Evolutionary conservation across 1,140 invertebrate species (phyloP).

Genomic region (Drosophila nasuta): DNA sequence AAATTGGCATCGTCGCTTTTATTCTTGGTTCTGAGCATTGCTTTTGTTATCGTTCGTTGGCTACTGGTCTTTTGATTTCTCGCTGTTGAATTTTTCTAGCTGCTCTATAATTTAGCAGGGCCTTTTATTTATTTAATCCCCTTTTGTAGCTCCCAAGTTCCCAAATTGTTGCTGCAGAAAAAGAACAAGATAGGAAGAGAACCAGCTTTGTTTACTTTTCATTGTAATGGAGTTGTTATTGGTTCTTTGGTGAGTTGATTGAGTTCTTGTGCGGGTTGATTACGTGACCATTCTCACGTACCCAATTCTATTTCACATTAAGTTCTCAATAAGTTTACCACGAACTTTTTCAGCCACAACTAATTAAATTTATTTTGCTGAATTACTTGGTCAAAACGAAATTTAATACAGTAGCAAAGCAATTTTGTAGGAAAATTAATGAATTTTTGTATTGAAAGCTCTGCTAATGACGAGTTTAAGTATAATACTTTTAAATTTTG

Average conservation of each 20-base stretch:
- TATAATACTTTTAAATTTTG: too few relatives aligned
- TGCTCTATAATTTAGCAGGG: slow-evolving; percentile 56
- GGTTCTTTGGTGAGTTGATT: slow-evolving; percentile 16
- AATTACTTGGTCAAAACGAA: neutral
- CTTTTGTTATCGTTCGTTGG: slow-evolving; percentile 42
- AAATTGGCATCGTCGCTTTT: slow-evolving; percentile 68
- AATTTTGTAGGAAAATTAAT: neutral
- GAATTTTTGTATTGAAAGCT: too few relatives aligned
- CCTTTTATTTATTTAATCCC: slow-evolving; percentile 75
- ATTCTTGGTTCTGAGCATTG: slow-evolving; percentile 24
- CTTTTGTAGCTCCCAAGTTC: slow-evolving; percentile 50
- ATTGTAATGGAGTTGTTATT: slow-evolving; percentile 27
- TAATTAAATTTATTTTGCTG: neutral
- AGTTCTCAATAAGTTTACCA: neutral
- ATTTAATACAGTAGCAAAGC: neutral
- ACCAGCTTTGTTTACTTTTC: slow-evolving; percentile 10
- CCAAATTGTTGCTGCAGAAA: slow-evolving; percentile 2
- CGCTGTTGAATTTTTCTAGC: slow-evolving; percentile 35
- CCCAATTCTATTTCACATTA: slow-evolving; percentile 1
- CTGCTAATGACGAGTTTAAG: too few relatives aligned
- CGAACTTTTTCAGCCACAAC: neutral
- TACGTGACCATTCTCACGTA: slow-evolving; percentile 50
- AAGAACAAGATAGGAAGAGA: neutral
- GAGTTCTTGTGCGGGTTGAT: slow-evolving; percentile 16
- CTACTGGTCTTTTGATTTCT: slow-evolving; percentile 40